phyloP scores from a whole-genome alignment of 1,140 invertebrate species.

The Papilio dardanus region DNA sequence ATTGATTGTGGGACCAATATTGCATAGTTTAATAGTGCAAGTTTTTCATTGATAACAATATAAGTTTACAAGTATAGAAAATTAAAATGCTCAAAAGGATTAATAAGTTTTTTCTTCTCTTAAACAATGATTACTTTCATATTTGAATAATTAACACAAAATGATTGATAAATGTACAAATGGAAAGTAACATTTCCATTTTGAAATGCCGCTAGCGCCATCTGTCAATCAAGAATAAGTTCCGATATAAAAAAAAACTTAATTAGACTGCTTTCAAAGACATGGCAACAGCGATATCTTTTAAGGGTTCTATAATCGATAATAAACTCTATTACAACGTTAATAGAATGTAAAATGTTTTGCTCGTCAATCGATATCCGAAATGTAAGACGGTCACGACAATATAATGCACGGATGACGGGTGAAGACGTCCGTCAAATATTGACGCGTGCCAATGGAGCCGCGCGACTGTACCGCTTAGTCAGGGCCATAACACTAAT shows the following conservation, averaged over 20 bases:
- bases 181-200: conserved; percentile 74
- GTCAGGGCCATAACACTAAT: conserved; percentile 68
- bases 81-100: too few relatives aligned
- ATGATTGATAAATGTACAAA: conserved; percentile 42
- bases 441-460: conserved; percentile 75
- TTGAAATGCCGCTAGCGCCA: conserved; percentile 76
- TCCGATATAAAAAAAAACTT: conserved; percentile 79
- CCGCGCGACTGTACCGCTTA: conserved; percentile 57
- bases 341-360: conserved; percentile 44
- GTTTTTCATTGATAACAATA: too few relatives aligned
- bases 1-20: not conserved
- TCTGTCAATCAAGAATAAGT: conserved; percentile 76
- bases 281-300: conserved; percentile 59
- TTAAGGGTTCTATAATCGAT: conserved; percentile 35
- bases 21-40: not conserved
- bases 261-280: conserved; percentile 78
- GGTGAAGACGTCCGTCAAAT: conserved; percentile 74
- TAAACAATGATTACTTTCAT: conserved; percentile 2
- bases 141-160: conserved; percentile 17
- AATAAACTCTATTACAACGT: conserved; percentile 42
- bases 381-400: conserved; percentile 60
- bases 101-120: too few relatives aligned
- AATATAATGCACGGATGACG: conserved; percentile 74
- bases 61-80: too few relatives aligned
- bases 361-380: conserved; percentile 32